phyloP scores from a whole-genome alignment of 2,113 vertebrate species.

The Cromileptes altivelis region DNA sequence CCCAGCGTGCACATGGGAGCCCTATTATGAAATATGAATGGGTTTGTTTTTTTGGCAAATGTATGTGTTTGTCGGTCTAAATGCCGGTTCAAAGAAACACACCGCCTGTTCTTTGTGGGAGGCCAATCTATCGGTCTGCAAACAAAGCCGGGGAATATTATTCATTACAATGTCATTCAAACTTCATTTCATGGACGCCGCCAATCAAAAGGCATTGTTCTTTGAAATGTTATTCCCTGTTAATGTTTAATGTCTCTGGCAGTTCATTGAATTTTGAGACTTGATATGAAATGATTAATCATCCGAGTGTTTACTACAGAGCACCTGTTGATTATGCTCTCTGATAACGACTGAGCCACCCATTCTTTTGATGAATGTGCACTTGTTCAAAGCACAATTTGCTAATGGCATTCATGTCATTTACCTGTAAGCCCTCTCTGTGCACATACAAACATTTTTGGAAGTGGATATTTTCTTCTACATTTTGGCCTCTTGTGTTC shows the following conservation, averaged over 20 bases:
- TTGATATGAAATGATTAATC: slow-evolving; percentile 68
- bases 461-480: no score
- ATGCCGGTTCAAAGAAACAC: slow-evolving; percentile 74
- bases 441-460: no score
- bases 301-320: slow-evolving; percentile 64
- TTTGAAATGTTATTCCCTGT: slow-evolving; percentile 61
- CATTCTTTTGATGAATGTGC: slow-evolving; percentile 47
- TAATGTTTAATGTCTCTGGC: slow-evolving; percentile 75
- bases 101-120: slow-evolving; percentile 44
- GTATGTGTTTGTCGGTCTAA: slow-evolving; percentile 77
- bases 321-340: slow-evolving; percentile 70
- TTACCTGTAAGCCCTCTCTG: no score
- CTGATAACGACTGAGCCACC: slow-evolving; percentile 35
- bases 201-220: slow-evolving; percentile 73
- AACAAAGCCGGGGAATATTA: slow-evolving; percentile 75
- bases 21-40: slow-evolving; percentile 79
- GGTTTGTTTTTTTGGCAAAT: slow-evolving; percentile 68
- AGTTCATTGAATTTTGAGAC: slow-evolving; percentile 56
- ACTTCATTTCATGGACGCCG: slow-evolving; percentile 62
- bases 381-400: slow-evolving; percentile 23
- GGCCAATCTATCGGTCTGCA: slow-evolving; percentile 58
- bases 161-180: slow-evolving; percentile 69
- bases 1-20: slow-evolving; percentile 67
- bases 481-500: no score
- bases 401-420: slow-evolving; percentile 16